Evolutionary conservation across 2,797 vertebrate genomes (phyloP).

Genomic region (Nannoperca obscura): DNA sequence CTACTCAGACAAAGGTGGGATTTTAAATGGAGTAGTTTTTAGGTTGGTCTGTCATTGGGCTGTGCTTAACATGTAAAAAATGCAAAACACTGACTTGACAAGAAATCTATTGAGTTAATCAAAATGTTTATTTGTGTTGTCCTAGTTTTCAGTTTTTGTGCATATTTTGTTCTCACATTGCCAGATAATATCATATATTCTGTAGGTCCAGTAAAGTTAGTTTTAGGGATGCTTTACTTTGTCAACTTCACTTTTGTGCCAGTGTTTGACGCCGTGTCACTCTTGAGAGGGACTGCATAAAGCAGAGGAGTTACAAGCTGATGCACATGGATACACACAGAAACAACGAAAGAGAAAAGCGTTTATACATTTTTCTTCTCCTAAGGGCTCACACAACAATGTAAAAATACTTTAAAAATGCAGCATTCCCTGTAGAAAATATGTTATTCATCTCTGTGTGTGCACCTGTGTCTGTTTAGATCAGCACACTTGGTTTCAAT

Average conservation of each 20-base stretch:
- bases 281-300: conserved; percentile 37
- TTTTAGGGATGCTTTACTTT: neutral
- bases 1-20: neutral
- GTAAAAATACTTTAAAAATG: conserved; percentile 9
- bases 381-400: neutral
- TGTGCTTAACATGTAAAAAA: neutral
- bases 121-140: neutral
- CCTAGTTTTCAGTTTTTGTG: neutral
- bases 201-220: too few relatives aligned
- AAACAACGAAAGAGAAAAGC: neutral
- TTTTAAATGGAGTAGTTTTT: neutral
- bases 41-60: neutral
- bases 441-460: neutral
- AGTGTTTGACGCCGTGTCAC: conserved; percentile 11
- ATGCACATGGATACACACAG: conserved; percentile 40
- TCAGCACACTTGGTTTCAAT: neutral
- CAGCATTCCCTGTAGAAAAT: neutral
- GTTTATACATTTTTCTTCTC: neutral
- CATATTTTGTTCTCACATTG: neutral
- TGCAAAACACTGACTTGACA: neutral
- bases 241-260: neutral
- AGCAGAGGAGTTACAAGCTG: conserved; percentile 28
- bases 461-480: neutral
- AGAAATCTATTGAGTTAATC: neutral
- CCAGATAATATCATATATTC: neutral